Percentiles rank a stretch among this genome's conserved stretches.
phyloP scores from a whole-genome alignment of 64 coral and sea anemone genomes.

The Dendrophyllia cribrosa region DNA sequence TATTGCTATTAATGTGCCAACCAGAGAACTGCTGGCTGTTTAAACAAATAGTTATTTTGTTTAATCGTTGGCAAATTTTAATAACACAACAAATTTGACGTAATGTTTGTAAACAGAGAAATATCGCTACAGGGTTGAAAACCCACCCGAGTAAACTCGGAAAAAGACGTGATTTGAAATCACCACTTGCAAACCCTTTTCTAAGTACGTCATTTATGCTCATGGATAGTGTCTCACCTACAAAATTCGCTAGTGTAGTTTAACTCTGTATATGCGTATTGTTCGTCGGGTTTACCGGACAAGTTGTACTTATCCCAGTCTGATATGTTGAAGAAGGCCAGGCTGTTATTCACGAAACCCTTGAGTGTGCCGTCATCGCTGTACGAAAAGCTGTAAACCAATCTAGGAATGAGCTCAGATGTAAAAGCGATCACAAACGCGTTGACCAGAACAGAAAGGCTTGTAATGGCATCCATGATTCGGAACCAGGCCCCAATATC shows the following conservation, averaged over 20 bases:
- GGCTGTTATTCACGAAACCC: conserved; percentile 82
- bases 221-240: conserved; percentile 29
- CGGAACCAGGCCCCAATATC: conserved; percentile 95
- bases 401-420: conserved; percentile 93
- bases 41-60: too few species aligned
- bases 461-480: conserved; percentile 89
- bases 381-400: conserved; percentile 83
- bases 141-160: too few species aligned
- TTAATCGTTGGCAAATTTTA: too few species aligned
- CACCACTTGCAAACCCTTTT: too few species aligned
- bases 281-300: conserved; percentile 52
- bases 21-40: too few species aligned
- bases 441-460: conserved; percentile 91
- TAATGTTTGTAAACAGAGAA: too few species aligned
- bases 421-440: conserved; percentile 97
- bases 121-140: too few species aligned
- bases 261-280: conserved; percentile 47
- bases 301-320: conserved; percentile 36
- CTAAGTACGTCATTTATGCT: too few species aligned
- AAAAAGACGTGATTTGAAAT: too few species aligned
- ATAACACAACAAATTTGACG: too few species aligned
- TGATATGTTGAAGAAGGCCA: conserved; percentile 84
- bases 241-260: conserved; percentile 81
- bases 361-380: conserved; percentile 78
- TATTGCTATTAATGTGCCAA: too few species aligned